Evolutionary conservation across 2,888 invertebrate genomes (phyloP).

Genomic region (Sinotaia quadrata): DNA sequence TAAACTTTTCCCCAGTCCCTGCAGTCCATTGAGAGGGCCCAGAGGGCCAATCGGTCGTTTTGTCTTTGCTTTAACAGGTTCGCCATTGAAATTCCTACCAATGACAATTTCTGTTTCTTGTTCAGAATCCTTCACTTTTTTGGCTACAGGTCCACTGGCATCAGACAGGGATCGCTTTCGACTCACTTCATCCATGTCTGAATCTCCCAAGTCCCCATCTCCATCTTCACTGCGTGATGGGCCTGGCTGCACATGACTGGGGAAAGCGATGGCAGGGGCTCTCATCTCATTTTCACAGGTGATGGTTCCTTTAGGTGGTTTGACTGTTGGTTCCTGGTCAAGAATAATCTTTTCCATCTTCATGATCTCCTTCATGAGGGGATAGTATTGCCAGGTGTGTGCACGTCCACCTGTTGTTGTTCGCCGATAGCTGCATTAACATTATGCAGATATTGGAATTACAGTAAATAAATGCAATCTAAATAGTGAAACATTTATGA

Average conservation of each 20-base stretch:
- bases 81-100: slow-evolving; percentile 20
- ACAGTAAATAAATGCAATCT: too few species aligned
- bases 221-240: slow-evolving; percentile 3
- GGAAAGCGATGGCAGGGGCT: not conserved
- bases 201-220: slow-evolving; percentile 4
- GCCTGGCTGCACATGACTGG: slow-evolving; percentile 1
- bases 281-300: slow-evolving; percentile 13
- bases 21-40: slow-evolving; percentile 12
- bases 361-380: slow-evolving; percentile 23
- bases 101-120: slow-evolving; percentile 15
- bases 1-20: slow-evolving; percentile 18
- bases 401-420: slow-evolving; percentile 6
- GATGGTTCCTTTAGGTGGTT: slow-evolving; percentile 18
- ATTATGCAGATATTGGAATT: too few species aligned
- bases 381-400: slow-evolving; percentile 25
- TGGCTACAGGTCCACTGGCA: slow-evolving; percentile 10
- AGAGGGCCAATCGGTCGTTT: not conserved
- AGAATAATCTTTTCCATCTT: slow-evolving; percentile 26
- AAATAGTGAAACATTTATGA: too few species aligned
- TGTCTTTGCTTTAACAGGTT: slow-evolving; percentile 7
- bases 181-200: slow-evolving; percentile 1
- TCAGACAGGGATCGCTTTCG: slow-evolving; percentile 4
- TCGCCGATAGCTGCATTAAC: slow-evolving; percentile 16
- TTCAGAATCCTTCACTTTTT: slow-evolving; percentile 13
- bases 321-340: slow-evolving; percentile 21